Evolutionary conservation across 92 coral and sea anemone genomes (phyloP), one percentile per base, ranked within the genome.

Genomic region (Phenganax subtilis): DNA sequence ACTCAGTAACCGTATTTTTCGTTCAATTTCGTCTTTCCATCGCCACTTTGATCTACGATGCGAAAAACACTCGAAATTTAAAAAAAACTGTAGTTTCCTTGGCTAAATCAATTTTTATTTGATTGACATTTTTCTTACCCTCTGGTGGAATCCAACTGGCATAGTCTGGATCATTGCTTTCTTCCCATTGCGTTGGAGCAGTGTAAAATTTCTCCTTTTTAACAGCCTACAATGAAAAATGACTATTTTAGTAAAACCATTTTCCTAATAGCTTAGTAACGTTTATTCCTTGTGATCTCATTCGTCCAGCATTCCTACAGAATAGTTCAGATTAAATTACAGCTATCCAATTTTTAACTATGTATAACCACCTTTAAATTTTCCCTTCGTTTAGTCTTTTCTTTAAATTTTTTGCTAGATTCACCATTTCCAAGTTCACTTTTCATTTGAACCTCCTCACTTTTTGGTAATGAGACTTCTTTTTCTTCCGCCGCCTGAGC

Each of bases 1-100:
- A 25, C 62, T 77, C 76, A 94, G 86, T 94, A 94, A 20, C 98
- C 98, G 88, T 90, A 94, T 87, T 94, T 94, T 75, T 94, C 97
- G 84, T 94, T 94, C 81, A 94, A 82, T 76, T 90, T 86, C 30
- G 98, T 94, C 55, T 85, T 84, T n/a, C 98, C 98, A 85, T 94
- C 98, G 1, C 98, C 98, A 83, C 86, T 88, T 81, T 94, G 98
- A 80, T 82, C 98, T 94, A 88, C n/a, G 30, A 10, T 17, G 30
- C 7, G 7, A 20, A 6, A 14, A 9, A 14, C 27, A 55, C n/a
- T 14, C 30, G 15, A 66, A 44, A 17, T 58, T 20, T 1, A 16
- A 65, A 12, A 7, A 8, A 25, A 27, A 20, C 25, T 20, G 25
- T 59, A 20, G 25, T 59, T 25, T 14, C 27, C 65, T 14, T 1